Conservation (phyloP, 2,113 vertebrate genomes). For the Sporophila hypoxantha region DNA sequence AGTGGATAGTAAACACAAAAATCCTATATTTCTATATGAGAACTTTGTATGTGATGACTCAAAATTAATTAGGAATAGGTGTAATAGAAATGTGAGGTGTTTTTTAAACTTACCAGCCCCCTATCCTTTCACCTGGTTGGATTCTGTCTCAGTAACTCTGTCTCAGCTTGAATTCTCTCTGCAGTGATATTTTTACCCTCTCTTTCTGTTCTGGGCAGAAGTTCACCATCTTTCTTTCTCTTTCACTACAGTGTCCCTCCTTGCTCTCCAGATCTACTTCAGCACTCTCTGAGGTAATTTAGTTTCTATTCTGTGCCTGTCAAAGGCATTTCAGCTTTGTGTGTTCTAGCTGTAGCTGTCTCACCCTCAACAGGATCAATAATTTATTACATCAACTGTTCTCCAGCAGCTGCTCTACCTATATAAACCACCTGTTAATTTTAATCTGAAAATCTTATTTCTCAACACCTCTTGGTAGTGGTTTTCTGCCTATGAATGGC, state of each 20-base stretch:
- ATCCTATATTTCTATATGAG: background rate
- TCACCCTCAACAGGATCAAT: background rate
- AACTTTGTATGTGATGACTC: background rate
- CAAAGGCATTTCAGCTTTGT: background rate
- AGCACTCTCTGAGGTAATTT: background rate
- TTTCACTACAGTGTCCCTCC: background rate
- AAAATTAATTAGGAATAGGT: background rate
- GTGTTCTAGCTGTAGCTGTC: background rate
- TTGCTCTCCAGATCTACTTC: background rate
- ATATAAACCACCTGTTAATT: background rate
- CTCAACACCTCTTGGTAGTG: background rate
- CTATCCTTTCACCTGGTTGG: background rate
- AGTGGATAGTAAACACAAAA: background rate
- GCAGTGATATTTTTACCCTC: background rate
- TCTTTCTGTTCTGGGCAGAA: background rate
- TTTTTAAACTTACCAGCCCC: rapidly evolving
- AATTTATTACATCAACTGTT: background rate
- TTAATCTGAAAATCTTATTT: background rate
- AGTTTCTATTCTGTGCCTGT: background rate
- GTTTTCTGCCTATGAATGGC: background rate
- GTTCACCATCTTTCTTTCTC: background rate
- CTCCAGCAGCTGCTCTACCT: background rate
- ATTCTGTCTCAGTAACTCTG: background rate
- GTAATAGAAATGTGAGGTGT: background rate
- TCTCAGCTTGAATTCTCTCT: background rate